These are phyloP conservation scores for Xenopus petersii DNA, from an alignment of 2,797 vertebrate species.

Conservation along the genomic window DNA sequence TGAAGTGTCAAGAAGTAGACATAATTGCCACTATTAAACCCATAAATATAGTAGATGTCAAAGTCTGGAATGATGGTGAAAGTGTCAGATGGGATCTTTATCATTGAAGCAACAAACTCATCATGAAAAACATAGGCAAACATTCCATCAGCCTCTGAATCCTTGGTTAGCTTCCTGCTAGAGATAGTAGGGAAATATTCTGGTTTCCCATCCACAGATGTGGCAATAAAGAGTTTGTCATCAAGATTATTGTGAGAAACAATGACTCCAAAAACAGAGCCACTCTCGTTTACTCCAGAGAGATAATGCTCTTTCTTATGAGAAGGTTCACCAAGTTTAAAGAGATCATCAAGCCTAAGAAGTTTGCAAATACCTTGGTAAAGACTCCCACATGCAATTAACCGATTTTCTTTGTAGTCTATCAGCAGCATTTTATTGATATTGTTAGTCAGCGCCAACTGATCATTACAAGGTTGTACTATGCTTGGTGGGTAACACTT, in stretches of 20 bases:
- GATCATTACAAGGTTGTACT: constrained; percentile 93
- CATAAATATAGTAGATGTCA: constrained; percentile 97
- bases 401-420: constrained; percentile 91
- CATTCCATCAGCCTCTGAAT: constrained; percentile 96
- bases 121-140: constrained; percentile 97
- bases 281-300: constrained; percentile 93
- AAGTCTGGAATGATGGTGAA: constrained; percentile 97
- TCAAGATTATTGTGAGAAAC: constrained; percentile 90
- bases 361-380: constrained; percentile 98
- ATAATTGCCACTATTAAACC: constrained; percentile 94
- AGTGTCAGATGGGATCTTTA: constrained; percentile 96
- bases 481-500: constrained; percentile 96
- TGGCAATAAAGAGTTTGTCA: constrained; percentile 94
- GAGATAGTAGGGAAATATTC: constrained; percentile 98
- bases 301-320: constrained; percentile 98
- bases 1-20: constrained; percentile 96
- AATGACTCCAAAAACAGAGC: constrained; percentile 95
- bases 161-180: constrained; percentile 90
- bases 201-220: constrained; percentile 92
- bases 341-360: constrained; percentile 92
- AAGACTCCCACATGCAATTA: constrained; percentile 93
- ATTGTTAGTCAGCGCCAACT: constrained; percentile 87
- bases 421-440: constrained; percentile 98
- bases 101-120: constrained; percentile 97
- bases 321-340: constrained; percentile 94